Percentiles rank a stretch among this genome's conserved stretches.
phyloP scores from a whole-genome alignment of 2,113 vertebrate species.

The Semnornis frantzii region DNA sequence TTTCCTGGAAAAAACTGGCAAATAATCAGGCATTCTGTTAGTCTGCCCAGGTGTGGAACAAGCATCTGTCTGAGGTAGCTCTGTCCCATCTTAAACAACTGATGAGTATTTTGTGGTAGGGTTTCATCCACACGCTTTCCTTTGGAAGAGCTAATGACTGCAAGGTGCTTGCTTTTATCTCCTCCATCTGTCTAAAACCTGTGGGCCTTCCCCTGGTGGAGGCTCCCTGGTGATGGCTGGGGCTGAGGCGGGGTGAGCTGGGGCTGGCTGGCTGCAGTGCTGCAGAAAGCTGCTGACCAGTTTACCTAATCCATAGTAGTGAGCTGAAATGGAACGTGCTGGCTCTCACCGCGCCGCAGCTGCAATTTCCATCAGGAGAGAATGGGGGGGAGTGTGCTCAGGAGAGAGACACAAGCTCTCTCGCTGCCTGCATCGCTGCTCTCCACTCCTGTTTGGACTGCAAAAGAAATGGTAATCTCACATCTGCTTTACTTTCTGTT shows the following conservation, averaged over 20 bases:
- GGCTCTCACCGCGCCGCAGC: background rate
- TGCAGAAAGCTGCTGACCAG: background rate
- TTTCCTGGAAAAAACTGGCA: background rate
- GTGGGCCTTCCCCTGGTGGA: background rate
- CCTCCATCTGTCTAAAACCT: background rate
- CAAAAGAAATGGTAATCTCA: background rate
- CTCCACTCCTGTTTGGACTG: background rate
- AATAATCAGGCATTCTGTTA: background rate
- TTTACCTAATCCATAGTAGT: background rate
- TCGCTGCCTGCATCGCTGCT: background rate
- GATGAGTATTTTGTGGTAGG: background rate
- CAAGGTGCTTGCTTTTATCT: background rate
- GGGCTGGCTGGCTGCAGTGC: background rate
- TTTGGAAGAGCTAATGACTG: background rate
- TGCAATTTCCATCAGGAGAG: background rate
- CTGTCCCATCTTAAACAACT: background rate
- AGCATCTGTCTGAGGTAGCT: background rate
- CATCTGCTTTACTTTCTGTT: background rate
- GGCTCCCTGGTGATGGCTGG: background rate
- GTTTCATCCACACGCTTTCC: background rate
- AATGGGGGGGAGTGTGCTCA: accelerated
- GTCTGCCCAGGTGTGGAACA: background rate
- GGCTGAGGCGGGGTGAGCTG: background rate
- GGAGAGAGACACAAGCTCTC: background rate
- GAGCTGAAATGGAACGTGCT: background rate